These are phyloP conservation scores for Helicoverpa armigera DNA, from an alignment of 1,140 invertebrate genomes.

Conservation along the genomic window DNA sequence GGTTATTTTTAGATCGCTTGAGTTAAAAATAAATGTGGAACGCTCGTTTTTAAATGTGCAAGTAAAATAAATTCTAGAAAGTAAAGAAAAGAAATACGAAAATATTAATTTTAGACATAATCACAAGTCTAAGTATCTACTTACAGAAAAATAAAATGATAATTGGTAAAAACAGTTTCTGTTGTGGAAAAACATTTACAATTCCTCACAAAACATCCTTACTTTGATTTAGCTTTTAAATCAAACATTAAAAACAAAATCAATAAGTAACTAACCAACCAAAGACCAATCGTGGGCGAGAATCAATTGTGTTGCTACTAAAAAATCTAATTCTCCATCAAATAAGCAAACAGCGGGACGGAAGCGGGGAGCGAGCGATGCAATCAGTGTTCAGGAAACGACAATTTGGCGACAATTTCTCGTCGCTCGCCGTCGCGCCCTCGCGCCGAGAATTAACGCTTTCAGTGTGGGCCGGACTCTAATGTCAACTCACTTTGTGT, in stretches of 20 bases:
- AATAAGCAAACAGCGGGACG: conserved; percentile 58
- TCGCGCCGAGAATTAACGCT: conserved; percentile 48
- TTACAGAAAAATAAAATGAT: too few relatives aligned
- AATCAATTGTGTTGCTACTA: conserved; percentile 35
- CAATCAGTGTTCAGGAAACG: conserved; percentile 62
- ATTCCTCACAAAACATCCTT: too few relatives aligned
- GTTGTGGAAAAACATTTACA: too few relatives aligned
- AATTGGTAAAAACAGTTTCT: too few relatives aligned
- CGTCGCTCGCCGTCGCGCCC: conserved; percentile 49
- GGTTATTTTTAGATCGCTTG: too few relatives aligned
- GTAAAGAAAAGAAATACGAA: too few relatives aligned
- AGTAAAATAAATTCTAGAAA: too few relatives aligned
- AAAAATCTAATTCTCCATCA: conserved; percentile 43
- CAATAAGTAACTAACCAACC: not conserved
- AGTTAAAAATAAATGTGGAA: too few relatives aligned
- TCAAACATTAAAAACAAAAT: not conserved
- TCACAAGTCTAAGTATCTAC: too few relatives aligned
- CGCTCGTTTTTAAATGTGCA: too few relatives aligned
- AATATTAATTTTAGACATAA: too few relatives aligned
- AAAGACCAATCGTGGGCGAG: conserved; percentile 7
- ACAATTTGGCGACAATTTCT: conserved; percentile 66
- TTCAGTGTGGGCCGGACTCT: conserved; percentile 35
- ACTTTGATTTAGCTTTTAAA: too few relatives aligned
- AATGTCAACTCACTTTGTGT: not conserved
- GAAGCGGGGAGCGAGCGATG: conserved; percentile 58